Conservation (phyloP, 1,140 invertebrate species). For the Orchesella cincta region DNA sequence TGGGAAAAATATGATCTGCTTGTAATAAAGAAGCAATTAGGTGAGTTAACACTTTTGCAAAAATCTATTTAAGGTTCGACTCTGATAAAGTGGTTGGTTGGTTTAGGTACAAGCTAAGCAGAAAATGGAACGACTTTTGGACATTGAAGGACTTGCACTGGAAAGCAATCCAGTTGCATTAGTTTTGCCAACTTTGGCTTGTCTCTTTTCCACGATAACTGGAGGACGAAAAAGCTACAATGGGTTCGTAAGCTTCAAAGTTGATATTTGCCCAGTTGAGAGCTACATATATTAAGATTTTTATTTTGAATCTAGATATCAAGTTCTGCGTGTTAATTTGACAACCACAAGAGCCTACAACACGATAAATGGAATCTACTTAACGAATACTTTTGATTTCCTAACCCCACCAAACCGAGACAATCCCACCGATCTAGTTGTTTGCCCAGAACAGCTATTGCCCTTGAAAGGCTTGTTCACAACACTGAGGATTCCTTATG, state of each 20-base stretch:
- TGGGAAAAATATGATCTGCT: too few relatives aligned
- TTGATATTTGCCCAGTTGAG: background rate
- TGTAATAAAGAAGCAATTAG: too few relatives aligned
- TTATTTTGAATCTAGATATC: slow-evolving; percentile 33
- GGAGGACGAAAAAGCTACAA: slow-evolving; percentile 27
- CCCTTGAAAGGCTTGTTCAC: slow-evolving; percentile 35
- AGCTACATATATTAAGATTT: background rate
- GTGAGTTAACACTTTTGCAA: too few relatives aligned
- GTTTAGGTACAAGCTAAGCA: background rate
- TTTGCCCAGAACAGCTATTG: slow-evolving; percentile 43
- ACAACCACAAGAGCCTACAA: slow-evolving; percentile 14
- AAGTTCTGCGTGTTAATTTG: slow-evolving; percentile 38
- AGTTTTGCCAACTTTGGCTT: slow-evolving; percentile 40
- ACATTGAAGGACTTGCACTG: background rate
- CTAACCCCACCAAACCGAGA: slow-evolving; percentile 33
- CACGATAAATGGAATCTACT: slow-evolving; percentile 31
- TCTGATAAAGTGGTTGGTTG: too few relatives aligned
- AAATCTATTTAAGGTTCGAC: too few relatives aligned
- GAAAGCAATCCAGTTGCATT: background rate
- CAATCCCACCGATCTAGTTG: slow-evolving; percentile 39
- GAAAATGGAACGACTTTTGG: background rate
- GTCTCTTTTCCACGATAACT: slow-evolving; percentile 41
- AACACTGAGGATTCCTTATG: slow-evolving; percentile 31
- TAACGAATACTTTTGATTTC: slow-evolving; percentile 43
- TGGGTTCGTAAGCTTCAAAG: slow-evolving; percentile 7